Evolutionary conservation across 2,888 invertebrate genomes (phyloP), one percentile per base, ranked within the genome.

Genomic region (Agrochola lychnidis): DNA sequence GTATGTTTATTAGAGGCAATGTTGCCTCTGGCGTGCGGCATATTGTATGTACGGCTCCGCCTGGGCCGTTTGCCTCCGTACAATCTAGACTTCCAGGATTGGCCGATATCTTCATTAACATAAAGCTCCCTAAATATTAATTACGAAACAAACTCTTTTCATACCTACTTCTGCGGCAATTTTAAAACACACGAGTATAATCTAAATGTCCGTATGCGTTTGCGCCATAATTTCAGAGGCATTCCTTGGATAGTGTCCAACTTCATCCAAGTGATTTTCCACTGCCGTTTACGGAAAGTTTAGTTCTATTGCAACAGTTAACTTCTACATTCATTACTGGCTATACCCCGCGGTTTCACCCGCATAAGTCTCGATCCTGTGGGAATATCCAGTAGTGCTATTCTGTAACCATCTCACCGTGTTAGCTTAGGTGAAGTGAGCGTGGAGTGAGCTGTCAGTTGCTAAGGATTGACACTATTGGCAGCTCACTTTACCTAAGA

Each of bases 211-310:
- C 22, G 30, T 22, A 30, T 67, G 48, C 36, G 36, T 51, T 12
- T 42, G 25, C 19, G 30, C 19, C 19, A n/a, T 70, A n/a, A 10
- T 70, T 53, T 73, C 40, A 4, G n/a, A 48, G 9, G 4, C 30
- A 64, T 68, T 68, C 57, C 53, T 79, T 80, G 80, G 70, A 74
- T 9, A 12, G 7, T 19, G 16, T 75, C 75, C 75, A 63, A 56
- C 53, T 74, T 42, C 22, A 62, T 63, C 19, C 62, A 79, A 59
- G 57, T 42, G 7, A 25, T 57, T 51, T 63, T 57, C 51, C 30
- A 63, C 10, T 25, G 25, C 67, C 62, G 59, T 79, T 25, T 67
- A 70, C 9, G 57, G 67, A 45, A 70, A 36, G 19, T 62, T 74
- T 12, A n/a, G 22, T 25, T 10, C 25, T 2, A 53, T 30, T 72